Evolutionary conservation across 2,113 vertebrate species (phyloP).

Genomic region (Ctenomys sociabilis): DNA sequence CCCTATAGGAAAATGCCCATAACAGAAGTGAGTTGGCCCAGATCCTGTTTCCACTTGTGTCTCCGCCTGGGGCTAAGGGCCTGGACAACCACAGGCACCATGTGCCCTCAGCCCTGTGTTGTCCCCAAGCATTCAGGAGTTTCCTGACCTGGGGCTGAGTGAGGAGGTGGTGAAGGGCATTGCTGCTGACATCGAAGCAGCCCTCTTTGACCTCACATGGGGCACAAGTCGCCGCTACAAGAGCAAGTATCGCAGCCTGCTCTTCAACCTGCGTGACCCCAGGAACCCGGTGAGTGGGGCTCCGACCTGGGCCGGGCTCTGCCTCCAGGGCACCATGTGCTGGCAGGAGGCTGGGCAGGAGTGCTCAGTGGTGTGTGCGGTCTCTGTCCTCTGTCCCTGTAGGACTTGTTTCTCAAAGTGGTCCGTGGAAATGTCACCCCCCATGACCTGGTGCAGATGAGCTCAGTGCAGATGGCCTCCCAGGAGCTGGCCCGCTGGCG

Average conservation of each 20-base stretch:
- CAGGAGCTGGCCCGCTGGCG: conserved; percentile 83
- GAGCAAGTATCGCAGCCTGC: conserved; percentile 84
- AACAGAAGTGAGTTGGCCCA: background rate
- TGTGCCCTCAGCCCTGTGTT: too few species aligned
- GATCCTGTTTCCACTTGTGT: background rate
- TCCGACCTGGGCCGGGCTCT: background rate
- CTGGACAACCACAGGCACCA: rapidly evolving
- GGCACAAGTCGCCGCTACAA: conserved; percentile 79
- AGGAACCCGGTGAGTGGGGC: conserved; percentile 78
- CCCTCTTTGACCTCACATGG: conserved; percentile 78
- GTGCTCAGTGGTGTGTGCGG: background rate
- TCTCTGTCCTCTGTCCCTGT: background rate
- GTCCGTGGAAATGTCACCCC: conserved; percentile 76
- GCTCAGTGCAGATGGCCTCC: conserved; percentile 79
- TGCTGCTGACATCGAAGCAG: conserved; percentile 78
- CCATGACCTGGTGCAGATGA: conserved; percentile 81
- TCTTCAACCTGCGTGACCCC: conserved; percentile 84
- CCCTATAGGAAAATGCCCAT: background rate
- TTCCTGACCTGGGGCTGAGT: conserved; percentile 38
- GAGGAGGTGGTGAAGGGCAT: conserved; percentile 26
- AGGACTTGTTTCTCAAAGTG: conserved; percentile 83
- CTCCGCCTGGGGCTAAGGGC: background rate
- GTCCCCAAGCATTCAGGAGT: conserved; percentile 71
- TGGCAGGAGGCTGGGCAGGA: background rate
- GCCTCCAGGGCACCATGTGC: rapidly evolving